Base-by-base conservation (phyloP, 2,888 invertebrate genomes). In the Conchocele bisecta region DNA sequence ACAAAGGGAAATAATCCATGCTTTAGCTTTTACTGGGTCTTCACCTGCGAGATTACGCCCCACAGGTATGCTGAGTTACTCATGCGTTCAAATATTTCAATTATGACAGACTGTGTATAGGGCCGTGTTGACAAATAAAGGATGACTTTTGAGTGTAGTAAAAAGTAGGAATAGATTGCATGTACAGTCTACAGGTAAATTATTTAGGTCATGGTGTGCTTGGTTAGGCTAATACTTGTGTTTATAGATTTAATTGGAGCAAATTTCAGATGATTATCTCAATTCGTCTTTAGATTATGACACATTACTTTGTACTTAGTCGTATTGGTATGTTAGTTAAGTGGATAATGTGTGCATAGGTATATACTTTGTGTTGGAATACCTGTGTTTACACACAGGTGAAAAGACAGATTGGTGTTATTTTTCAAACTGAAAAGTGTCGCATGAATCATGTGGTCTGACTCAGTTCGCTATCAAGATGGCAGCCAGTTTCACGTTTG, bases 81-180 rank as follows among this genome's bases (percentile, higher is more conserved):
- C 68, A 94, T 96, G 70, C 98, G 98, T 91, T 97, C 98, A 76
- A 60, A 41, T 76, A 73, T 76, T 72, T 73, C 70, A 75, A 66
- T 70, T 66, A 75, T 75, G 75, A 75, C 51, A 69, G 76, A 76
- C 76, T 76, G 76, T 53, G 63, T 67, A 24, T 24, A 42, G 37
- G 37, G 57, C 41, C 53, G 22, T 17, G 26, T 65, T 64, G 53
- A 26, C 42, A 29, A 31, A 29, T 33, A 15, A 39, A 33, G 39
- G 51, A 44, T 58, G 58, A 66, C 60, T 53, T 48, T 28, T 58
- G 22, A 39, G 39, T 35, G 56, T 54, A 56, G 48, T 26, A 20
- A 29, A 46, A 44, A 41, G 44, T 42, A 20, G 33, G 39, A 63
- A 63, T 51, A 17, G 31, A 51, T 42, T 15, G 39, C 63, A 59